phyloP scores from a whole-genome alignment of 2,888 invertebrate species.

The Diarsia mendica region DNA sequence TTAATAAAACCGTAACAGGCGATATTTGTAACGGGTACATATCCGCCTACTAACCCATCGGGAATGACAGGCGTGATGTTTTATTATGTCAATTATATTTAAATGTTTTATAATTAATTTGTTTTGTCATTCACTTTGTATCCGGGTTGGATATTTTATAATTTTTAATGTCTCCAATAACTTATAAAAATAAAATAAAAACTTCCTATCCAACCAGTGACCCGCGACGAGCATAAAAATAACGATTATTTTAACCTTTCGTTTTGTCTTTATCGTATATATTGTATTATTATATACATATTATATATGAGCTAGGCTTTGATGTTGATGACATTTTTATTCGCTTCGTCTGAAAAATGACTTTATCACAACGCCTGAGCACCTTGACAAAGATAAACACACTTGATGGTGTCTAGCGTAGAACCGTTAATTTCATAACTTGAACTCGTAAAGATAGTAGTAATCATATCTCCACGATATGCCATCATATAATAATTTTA shows the following conservation, averaged over 20 bases:
- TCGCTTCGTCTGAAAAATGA: not conserved
- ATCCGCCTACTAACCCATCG: too few relatives aligned
- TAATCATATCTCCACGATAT: not conserved
- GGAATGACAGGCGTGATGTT: too few relatives aligned
- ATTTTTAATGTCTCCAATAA: constrained; percentile 2
- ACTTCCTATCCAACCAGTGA: not conserved
- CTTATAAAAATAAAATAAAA: constrained; percentile 12
- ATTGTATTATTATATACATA: too few relatives aligned
- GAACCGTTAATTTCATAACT: not conserved
- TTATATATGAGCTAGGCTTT: not conserved
- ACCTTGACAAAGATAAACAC: constrained; percentile 13
- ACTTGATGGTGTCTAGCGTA: constrained; percentile 15
- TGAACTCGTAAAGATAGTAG: not conserved
- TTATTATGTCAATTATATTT: too few relatives aligned
- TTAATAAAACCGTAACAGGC: too few relatives aligned
- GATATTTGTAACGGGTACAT: too few relatives aligned
- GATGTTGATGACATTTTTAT: not conserved
- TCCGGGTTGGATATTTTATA: constrained; percentile 20
- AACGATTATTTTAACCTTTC: not conserved
- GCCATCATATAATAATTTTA: too few relatives aligned
- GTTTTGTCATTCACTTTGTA: constrained; percentile 23
- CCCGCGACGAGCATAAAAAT: not conserved
- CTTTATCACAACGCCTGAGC: not conserved
- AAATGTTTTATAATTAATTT: not conserved
- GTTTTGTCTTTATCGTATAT: not conserved